Evolutionary conservation across 1,140 invertebrate genomes (phyloP).

Genomic region (Spodoptera frugiperda): DNA sequence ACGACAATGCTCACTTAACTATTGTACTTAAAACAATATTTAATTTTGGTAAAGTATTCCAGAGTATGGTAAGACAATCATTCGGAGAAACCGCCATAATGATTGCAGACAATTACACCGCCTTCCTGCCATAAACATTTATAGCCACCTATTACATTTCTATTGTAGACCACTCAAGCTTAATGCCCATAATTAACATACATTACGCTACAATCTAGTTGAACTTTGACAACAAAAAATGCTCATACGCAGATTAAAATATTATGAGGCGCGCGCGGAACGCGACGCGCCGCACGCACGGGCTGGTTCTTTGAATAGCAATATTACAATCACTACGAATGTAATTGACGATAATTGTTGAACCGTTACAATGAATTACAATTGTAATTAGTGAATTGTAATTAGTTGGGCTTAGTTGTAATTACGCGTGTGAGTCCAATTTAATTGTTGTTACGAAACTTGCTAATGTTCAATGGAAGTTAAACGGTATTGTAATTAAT

Average conservation of each 20-base stretch:
- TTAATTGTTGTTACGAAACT: slow-evolving; percentile 38
- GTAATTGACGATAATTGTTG: slow-evolving; percentile 21
- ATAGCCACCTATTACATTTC: background rate
- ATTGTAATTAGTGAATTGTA: slow-evolving; percentile 48
- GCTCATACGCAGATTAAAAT: slow-evolving; percentile 1
- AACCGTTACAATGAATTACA: slow-evolving; percentile 40
- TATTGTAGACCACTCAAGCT: background rate
- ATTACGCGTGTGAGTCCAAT: slow-evolving; percentile 5
- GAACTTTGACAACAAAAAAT: slow-evolving; percentile 34
- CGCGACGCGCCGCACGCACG: too few relatives aligned
- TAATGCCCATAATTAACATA: slow-evolving; percentile 26
- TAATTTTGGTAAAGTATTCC: background rate
- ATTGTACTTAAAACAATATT: background rate
- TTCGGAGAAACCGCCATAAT: background rate
- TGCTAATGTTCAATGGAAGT: slow-evolving; percentile 1
- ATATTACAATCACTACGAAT: slow-evolving; percentile 2
- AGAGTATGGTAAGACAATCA: background rate
- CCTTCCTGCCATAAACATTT: background rate
- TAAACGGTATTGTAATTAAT: slow-evolving; percentile 26
- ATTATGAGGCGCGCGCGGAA: too few relatives aligned
- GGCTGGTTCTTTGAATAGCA: too few relatives aligned
- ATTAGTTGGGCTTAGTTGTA: slow-evolving; percentile 34
- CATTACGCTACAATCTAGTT: background rate
- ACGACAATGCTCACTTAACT: too few relatives aligned
- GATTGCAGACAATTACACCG: background rate